A percentile compares a stretch with the other conserved stretches of the same genome.
phyloP scores from a whole-genome alignment of 2,113 vertebrate species.

The Butorides virescens region DNA sequence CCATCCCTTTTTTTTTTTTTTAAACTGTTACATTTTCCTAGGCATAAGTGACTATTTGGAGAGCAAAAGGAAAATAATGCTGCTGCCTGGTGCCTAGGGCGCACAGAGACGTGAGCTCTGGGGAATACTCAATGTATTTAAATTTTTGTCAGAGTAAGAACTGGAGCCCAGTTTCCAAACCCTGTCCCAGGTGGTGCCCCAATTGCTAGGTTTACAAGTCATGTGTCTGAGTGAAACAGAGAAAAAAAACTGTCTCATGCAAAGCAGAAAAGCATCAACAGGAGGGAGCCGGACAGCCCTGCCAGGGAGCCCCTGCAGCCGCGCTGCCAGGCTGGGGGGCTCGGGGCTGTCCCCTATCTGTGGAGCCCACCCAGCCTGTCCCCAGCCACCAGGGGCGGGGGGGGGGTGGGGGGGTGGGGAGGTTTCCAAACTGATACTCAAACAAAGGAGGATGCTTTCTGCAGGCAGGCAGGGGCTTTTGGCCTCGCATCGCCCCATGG shows the following conservation, averaged over 20 bases:
- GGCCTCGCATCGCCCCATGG: not conserved
- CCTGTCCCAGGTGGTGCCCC: constrained; percentile 3
- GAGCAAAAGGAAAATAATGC: not conserved
- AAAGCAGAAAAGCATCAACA: constrained; percentile 11
- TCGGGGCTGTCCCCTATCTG: accelerated
- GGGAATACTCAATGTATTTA: not conserved
- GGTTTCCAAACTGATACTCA: not conserved
- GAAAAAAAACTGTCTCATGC: not conserved
- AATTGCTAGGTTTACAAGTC: not conserved
- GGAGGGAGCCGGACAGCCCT: not conserved
- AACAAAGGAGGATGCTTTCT: not conserved
- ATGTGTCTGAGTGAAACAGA: constrained; percentile 11
- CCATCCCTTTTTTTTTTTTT: not conserved
- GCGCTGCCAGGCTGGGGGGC: accelerated
- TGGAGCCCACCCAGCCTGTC: not conserved
- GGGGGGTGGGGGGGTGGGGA: not conserved
- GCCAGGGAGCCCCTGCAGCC: not conserved
- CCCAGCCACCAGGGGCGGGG: not conserved
- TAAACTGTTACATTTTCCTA: not conserved
- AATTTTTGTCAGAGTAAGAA: constrained; percentile 22
- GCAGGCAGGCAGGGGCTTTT: not conserved
- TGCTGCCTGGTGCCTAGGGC: not conserved
- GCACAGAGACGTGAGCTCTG: not conserved
- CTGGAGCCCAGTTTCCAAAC: constrained; percentile 5
- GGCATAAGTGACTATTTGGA: not conserved